A percentile compares a stretch with the other conserved stretches of the same genome.
phyloP scores from a whole-genome alignment of 1,140 invertebrate species.

The Micrasema longulum region DNA sequence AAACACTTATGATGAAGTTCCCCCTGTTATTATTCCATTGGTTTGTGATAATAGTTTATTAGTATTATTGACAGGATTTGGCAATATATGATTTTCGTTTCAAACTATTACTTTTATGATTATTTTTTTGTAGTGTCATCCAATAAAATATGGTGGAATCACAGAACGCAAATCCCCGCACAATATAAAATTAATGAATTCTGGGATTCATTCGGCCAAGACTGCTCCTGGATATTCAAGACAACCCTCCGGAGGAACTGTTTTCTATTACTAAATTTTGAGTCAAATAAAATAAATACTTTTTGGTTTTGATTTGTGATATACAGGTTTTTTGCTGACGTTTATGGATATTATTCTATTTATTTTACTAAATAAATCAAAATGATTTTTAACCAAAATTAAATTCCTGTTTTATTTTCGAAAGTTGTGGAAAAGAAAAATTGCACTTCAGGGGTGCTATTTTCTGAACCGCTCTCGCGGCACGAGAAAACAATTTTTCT shows the following conservation, averaged over 20 bases:
- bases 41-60: slow-evolving; percentile 53
- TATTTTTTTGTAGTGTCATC: slow-evolving; percentile 64
- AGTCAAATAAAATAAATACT: too few species aligned
- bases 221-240: slow-evolving; percentile 76
- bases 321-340: background rate
- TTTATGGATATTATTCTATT: background rate
- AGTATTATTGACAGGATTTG: too few species aligned
- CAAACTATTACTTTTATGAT: too few species aligned
- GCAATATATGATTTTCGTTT: too few species aligned
- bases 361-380: too few species aligned
- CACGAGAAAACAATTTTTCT: too few species aligned
- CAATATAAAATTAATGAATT: slow-evolving; percentile 75
- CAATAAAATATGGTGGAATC: slow-evolving; percentile 70
- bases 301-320: background rate
- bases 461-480: too few species aligned
- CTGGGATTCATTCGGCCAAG: slow-evolving; percentile 74
- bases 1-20: slow-evolving; percentile 68
- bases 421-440: too few species aligned
- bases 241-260: slow-evolving; percentile 72
- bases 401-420: too few species aligned
- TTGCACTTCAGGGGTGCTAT: too few species aligned
- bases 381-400: too few species aligned
- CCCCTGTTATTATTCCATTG: slow-evolving; percentile 58
- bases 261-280: slow-evolving; percentile 67
- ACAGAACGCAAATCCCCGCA: slow-evolving; percentile 70